Conservation (phyloP, 2,797 vertebrate genomes). For the Neomorphus geoffroyi region DNA sequence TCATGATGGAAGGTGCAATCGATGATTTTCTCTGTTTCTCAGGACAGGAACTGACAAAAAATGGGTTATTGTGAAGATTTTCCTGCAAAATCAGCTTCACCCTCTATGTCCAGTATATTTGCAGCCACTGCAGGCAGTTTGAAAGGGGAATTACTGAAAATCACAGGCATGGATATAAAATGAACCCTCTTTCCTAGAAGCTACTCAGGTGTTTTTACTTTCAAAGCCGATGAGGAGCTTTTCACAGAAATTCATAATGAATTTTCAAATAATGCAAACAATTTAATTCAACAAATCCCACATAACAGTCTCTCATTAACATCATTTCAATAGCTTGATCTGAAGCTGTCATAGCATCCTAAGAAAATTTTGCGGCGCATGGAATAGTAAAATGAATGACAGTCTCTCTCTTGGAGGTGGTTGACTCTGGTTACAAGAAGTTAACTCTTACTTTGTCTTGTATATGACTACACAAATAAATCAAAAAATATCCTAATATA, state of each 20-base stretch:
- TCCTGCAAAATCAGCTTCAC: neutral
- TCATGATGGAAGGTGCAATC: neutral
- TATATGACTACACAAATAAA: neutral
- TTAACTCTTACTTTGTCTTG: neutral
- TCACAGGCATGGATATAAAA: neutral
- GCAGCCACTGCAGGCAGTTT: neutral
- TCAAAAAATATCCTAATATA: neutral
- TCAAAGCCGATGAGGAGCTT: neutral
- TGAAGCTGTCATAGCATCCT: neutral
- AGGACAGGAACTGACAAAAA: neutral
- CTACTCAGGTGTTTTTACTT: neutral
- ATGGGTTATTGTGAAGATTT: neutral
- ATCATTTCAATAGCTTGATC: neutral
- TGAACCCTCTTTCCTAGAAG: neutral
- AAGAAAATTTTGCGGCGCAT: fast-evolving
- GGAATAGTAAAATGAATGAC: neutral
- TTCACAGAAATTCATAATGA: neutral
- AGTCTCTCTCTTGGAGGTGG: neutral
- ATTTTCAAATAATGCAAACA: neutral
- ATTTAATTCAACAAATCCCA: neutral
- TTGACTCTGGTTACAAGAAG: neutral
- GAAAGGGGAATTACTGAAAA: neutral
- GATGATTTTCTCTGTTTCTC: neutral
- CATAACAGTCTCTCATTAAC: neutral
- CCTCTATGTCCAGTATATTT: neutral